Evolutionary conservation across 2,888 invertebrate genomes (phyloP), one percentile per base, ranked within the genome.

Genomic region (Pyralis farinalis): DNA sequence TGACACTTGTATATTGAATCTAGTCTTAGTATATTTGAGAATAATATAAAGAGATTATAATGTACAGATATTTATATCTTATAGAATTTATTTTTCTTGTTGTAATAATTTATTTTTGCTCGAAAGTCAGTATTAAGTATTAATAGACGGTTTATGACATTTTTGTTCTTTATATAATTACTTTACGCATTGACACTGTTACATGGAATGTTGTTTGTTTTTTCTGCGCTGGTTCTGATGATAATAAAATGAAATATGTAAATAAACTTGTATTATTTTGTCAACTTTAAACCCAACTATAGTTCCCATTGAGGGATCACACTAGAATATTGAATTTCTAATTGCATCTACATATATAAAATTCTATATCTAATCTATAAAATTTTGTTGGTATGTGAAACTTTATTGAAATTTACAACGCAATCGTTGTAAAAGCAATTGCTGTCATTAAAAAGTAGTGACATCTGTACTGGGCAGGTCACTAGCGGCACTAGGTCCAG

Each of bases 21-120:
- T 72, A 71, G 66, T 68, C 56, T 51, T 61, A 64, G 57, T 53
- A 53, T 63, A 48, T 65, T 67, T 48, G 31, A 44, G 43, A 53
- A 55, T 12, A 8, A 31, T 1, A 1, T 30, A 32, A 37, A 41
- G 36, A 45, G 37, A 42, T 42, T 40, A 25, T 25, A 25, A 25
- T 25, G 25, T 25, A 8, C 25, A 25, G 3, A 25, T 25, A 4
- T 4, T 4, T 6, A 12, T 31, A 31, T 31, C 7, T 8, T 12
- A 12, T 31, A 30, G 29, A 54, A 43, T 44, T 4, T 42, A 49
- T 51, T 43, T 49, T 20, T 28, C 20, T 37, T 32, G 16, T 25
- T 31, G 12, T 3, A 31, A 12, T 22, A 12, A 9, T 7, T 21
- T 30, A 25, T 21, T 35, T 34, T 21, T 40, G 29, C 28, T 20